phyloP scores from a whole-genome alignment of 2,797 vertebrate genomes.

The Alouatta caraya region DNA sequence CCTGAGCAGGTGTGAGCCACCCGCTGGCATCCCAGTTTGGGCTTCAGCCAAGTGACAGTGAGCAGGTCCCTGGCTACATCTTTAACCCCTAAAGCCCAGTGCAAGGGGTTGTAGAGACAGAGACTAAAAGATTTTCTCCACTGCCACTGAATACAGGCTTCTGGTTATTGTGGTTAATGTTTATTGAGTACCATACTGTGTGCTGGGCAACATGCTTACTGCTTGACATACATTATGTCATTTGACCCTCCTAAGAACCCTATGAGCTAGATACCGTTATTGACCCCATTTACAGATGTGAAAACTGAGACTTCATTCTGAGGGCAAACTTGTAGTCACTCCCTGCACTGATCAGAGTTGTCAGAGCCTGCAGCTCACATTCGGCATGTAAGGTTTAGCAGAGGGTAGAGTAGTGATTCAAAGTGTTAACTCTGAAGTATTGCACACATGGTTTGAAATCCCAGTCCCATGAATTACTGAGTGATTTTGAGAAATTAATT shows the following conservation, averaged over 20 bases:
- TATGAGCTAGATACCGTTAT: not conserved
- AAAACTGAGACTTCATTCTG: not conserved
- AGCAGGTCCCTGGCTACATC: not conserved
- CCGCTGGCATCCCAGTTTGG: not conserved
- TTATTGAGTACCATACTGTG: not conserved
- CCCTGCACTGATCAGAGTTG: not conserved
- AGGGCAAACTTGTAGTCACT: not conserved
- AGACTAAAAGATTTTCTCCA: not conserved
- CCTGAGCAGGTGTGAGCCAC: slow-evolving; percentile 18
- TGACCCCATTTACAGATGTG: not conserved
- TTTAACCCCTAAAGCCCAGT: not conserved
- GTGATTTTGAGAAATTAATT: not conserved
- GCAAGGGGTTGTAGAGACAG: not conserved
- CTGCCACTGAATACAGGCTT: not conserved
- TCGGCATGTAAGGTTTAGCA: not conserved
- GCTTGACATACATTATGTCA: not conserved
- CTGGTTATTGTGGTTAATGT: not conserved
- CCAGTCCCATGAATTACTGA: not conserved
- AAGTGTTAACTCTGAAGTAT: not conserved
- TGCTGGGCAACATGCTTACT: not conserved
- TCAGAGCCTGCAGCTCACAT: not conserved
- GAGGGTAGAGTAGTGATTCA: not conserved
- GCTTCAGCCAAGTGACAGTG: not conserved
- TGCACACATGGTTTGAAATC: not conserved
- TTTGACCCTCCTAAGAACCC: not conserved